Evolutionary conservation across 1,140 invertebrate species (phyloP), one percentile per base, ranked within the genome.

Genomic region (Apis cerana): DNA sequence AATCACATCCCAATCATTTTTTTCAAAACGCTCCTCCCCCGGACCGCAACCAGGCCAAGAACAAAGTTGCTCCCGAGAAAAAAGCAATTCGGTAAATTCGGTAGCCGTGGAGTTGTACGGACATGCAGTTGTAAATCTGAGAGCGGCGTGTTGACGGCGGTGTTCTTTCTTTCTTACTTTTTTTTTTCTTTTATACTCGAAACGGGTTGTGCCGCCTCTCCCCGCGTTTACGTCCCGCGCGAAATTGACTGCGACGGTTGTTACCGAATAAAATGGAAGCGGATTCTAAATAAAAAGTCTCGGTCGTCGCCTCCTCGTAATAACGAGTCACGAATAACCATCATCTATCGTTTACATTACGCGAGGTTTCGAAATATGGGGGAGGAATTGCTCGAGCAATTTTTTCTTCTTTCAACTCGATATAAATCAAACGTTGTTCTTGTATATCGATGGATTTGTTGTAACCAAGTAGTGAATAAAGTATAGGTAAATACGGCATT

Each of bases 61-160:
- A 50, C 54, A 61, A 85, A 72, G 67, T 48, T 68, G 43, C 43
- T 68, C 43, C 2, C 21, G 2, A 8, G 50, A 71, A 84, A 80
- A 85, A 75, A 75, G 62, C 71, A 71, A 80, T 85, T 85, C 64
- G 69, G 81, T 85, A 85, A 87, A 87, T 87, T 75, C 71, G 80
- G 84, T 65, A 52, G 59, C 61, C 58, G 17, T n/a, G 65, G 21
- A 23, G 68, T 23, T 33, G 33, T 33, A 33, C 54, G 61, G 56
- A 76, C 71, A 79, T 85, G 80, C 56, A 84, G 77, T 86, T 84
- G 85, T 86, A 84, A 88, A 78, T 82, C 80, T 85, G 58, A 58
- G 33, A 85, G 52, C 72, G 75, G 50, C 75, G 74, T 62, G 71
- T 88, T 88, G 87, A 88, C 79, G 81, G 33, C 33, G 33, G 4